These are phyloP conservation scores for Coranthus polyacanthus DNA, from an alignment of 2,797 vertebrate genomes.

Conservation along the genomic window DNA sequence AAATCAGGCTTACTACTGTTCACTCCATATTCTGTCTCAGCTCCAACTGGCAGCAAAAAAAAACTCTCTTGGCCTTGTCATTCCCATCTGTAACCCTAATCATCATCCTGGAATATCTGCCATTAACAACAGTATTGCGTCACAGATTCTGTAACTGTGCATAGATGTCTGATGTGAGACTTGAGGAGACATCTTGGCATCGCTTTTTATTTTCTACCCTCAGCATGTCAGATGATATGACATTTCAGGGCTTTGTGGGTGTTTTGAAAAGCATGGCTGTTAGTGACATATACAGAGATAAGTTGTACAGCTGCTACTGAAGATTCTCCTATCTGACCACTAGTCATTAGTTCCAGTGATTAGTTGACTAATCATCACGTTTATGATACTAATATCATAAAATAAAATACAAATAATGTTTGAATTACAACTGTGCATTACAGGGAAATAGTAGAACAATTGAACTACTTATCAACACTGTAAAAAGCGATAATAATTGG, in stretches of 20 bases:
- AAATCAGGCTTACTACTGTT: constrained; percentile 44
- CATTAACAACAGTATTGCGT: constrained; percentile 17
- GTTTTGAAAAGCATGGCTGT: background rate
- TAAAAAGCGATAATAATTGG: no score
- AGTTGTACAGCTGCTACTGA: no score
- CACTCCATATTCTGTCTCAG: constrained; percentile 31
- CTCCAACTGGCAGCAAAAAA: constrained; percentile 33
- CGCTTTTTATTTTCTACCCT: background rate
- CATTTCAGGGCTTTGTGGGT: constrained; percentile 19
- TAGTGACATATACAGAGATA: no score
- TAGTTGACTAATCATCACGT: no score
- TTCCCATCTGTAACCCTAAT: constrained; percentile 21
- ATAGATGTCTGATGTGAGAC: constrained; percentile 14
- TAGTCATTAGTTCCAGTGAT: no score
- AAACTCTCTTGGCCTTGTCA: constrained; percentile 35
- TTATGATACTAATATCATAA: no score
- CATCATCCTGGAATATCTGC: constrained; percentile 14
- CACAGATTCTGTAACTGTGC: constrained; percentile 22
- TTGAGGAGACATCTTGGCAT: no score
- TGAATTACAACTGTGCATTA: no score
- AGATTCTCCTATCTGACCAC: no score
- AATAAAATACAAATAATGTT: no score
- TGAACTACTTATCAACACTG: no score
- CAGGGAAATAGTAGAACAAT: no score
- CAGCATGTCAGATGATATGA: constrained; percentile 48